phyloP scores from a whole-genome alignment of 1,140 invertebrate species.

The Idris sp. region DNA sequence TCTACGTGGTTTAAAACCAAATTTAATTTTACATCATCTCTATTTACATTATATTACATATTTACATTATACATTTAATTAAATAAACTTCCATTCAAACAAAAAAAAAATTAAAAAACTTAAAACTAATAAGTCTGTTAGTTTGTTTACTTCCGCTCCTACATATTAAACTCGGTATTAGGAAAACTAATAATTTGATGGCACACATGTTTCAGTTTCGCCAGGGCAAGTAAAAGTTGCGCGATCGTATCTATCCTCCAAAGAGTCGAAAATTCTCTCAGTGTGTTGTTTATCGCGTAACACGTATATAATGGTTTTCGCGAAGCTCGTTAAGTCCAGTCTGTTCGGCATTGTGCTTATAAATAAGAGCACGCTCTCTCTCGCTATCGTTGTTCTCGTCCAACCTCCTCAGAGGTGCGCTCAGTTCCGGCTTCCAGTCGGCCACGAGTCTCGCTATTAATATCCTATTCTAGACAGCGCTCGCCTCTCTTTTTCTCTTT shows the following conservation, averaged over 20 bases:
- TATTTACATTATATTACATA: too few species aligned
- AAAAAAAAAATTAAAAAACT: too few species aligned
- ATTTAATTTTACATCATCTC: too few species aligned
- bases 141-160: too few species aligned
- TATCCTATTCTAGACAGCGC: slow-evolving; percentile 60
- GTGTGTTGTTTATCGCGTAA: slow-evolving; percentile 45
- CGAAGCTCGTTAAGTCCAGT: slow-evolving; percentile 54
- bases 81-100: too few species aligned
- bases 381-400: slow-evolving; percentile 38
- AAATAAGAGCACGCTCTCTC: slow-evolving; percentile 59
- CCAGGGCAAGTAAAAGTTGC: slow-evolving; percentile 19
- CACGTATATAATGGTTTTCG: slow-evolving; percentile 52
- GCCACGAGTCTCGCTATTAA: slow-evolving; percentile 62
- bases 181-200: too few species aligned
- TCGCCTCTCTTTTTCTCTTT: slow-evolving; percentile 51
- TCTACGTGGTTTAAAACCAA: too few species aligned
- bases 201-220: too few species aligned
- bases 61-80: too few species aligned
- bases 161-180: too few species aligned
- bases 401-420: slow-evolving; percentile 57
- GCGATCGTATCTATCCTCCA: not conserved
- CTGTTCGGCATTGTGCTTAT: slow-evolving; percentile 63
- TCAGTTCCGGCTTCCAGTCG: slow-evolving; percentile 65
- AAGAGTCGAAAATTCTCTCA: slow-evolving; percentile 30
- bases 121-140: too few species aligned